Base-by-base conservation (phyloP, 2,797 vertebrate species). In the Poecilia picta region DNA sequence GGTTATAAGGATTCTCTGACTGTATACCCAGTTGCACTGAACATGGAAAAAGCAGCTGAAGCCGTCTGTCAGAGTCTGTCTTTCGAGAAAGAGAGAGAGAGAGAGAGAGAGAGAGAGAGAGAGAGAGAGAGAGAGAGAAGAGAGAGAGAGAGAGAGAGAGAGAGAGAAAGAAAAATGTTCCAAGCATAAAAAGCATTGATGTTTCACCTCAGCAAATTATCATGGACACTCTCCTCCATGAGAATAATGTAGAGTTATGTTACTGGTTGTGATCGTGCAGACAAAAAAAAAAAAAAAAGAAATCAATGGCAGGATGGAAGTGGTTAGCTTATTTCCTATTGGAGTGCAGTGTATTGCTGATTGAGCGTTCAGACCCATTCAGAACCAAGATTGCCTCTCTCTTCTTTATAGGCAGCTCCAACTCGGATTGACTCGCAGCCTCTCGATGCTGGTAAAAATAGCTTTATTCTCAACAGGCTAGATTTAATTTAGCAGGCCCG, bases 361-460 rank as follows among this genome's bases (percentile, higher is more conserved):
- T 94, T 92, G 91, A 93, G 90, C 84, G 78, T 89, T 93, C 91
- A 91, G 86, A 88, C 79, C 83, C 88, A 91, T 92, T 93, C 92
- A 93, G 83, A 89, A 88, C 85, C 79, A 78, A 94, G 93, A 95
- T 94, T 94, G 94, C 91, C 85, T 94, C 90, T 94, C 90, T 88
- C 79, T 88, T 89, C 83, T 93, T 93, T 91, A 91, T 81, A 91
- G 91, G 90, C 89, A 87, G 88, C 92, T 88, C 87, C 87, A 83
- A 89, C 86, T 82, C 82, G 85, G 91, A 94, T 93, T 93, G 94
- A 94, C 93, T 94, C 91, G 82, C 85, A 82, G 89, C 91, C 94
- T 95, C 93, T 88, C 89, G 91, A 92, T 87, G 88, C 86, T 70
- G 89, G 92, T 94, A 95, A 94, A 96, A 96, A 96, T 95, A 95